These are phyloP conservation scores for Mus pahari DNA, from an alignment of 2,113 vertebrate genomes.

Conservation along the genomic window DNA sequence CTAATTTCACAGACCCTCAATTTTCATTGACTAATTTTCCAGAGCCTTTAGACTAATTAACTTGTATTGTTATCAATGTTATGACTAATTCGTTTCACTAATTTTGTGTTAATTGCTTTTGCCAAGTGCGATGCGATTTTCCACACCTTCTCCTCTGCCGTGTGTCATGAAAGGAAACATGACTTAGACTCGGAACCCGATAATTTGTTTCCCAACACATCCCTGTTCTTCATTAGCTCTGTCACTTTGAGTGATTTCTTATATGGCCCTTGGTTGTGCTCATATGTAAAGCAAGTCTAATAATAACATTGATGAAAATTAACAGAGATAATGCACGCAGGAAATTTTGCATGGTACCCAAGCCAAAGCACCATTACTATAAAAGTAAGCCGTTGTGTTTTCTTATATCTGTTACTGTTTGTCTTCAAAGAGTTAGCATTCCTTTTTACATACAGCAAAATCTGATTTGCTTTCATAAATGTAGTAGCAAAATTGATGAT, in stretches of 20 bases:
- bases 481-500: not conserved
- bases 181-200: not conserved
- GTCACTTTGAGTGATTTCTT: constrained; percentile 15
- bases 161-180: not conserved
- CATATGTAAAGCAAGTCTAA: not conserved
- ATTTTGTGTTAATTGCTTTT: constrained; percentile 50
- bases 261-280: not conserved
- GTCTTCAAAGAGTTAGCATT: not conserved
- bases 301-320: not conserved
- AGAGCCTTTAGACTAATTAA: constrained; percentile 60
- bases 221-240: not conserved
- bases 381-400: not conserved
- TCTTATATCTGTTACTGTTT: not conserved
- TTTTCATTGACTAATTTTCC: constrained; percentile 44
- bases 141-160: not conserved
- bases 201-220: not conserved
- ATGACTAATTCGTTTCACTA: constrained; percentile 52
- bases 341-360: not conserved
- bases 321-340: not conserved
- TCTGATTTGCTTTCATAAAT: not conserved
- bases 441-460: not conserved
- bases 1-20: not conserved
- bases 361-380: not conserved
- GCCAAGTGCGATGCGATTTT: not conserved
- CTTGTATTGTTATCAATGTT: constrained; percentile 34